A percentile compares a stretch with the other conserved stretches of the same genome.
These are phyloP conservation scores for Trachurus trachurus DNA, from an alignment of 2,797 vertebrate genomes.

Conservation along the genomic window DNA sequence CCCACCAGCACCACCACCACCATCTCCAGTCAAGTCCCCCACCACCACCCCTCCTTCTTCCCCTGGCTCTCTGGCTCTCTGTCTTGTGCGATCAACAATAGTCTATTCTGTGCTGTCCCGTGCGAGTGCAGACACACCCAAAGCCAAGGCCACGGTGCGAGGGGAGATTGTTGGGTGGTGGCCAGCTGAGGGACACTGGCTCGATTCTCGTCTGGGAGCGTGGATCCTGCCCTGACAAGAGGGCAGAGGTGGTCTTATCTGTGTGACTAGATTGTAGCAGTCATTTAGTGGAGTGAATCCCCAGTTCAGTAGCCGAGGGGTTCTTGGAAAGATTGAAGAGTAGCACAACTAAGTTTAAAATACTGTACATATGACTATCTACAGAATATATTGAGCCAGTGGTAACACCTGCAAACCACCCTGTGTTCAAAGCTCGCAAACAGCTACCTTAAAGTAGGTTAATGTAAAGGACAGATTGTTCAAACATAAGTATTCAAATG, in stretches of 20 bases:
- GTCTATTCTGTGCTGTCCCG: constrained; percentile 84
- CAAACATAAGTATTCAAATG: neutral
- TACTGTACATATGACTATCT: too few relatives aligned
- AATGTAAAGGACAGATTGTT: neutral
- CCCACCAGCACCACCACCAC: constrained; percentile 31
- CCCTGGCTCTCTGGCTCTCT: constrained; percentile 65
- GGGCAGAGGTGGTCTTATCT: constrained; percentile 58
- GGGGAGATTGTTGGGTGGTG: constrained; percentile 72
- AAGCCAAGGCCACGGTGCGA: constrained; percentile 77
- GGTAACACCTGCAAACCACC: neutral
- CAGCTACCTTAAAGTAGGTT: neutral
- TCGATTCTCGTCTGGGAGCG: constrained; percentile 79
- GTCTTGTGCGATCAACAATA: constrained; percentile 84
- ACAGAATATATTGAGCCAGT: neutral
- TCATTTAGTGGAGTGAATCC: constrained; percentile 17
- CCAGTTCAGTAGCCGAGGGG: constrained; percentile 1
- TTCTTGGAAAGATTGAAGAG: neutral
- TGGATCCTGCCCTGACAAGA: constrained; percentile 41
- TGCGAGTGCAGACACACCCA: constrained; percentile 80
- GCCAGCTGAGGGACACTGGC: constrained; percentile 77
- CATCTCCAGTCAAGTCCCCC: constrained; percentile 23
- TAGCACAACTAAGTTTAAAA: too few relatives aligned
- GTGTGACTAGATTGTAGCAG: constrained; percentile 28
- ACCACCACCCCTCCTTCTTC: constrained; percentile 45
- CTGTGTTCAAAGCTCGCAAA: neutral